Percentiles rank a stretch among this genome's conserved stretches.
These are phyloP conservation scores for Pardosa pseudoannulata DNA, from an alignment of 2,888 invertebrate species.

Conservation along the genomic window DNA sequence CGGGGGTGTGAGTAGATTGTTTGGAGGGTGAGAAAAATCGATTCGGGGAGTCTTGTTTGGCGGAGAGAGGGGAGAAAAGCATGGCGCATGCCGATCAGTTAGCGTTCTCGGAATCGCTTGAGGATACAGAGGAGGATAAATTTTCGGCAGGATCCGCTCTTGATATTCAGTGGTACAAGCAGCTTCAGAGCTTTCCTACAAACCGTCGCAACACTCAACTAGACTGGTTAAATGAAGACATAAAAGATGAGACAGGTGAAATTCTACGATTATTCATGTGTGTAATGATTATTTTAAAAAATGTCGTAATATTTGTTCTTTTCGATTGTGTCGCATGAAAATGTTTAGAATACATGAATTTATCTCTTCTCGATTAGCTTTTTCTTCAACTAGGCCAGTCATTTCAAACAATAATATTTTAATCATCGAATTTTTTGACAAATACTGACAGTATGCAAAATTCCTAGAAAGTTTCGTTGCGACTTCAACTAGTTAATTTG, in stretches of 20 bases:
- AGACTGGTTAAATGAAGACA: constrained; percentile 67
- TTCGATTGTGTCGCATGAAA: too few relatives aligned
- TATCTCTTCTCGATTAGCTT: too few relatives aligned
- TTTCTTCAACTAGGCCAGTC: too few relatives aligned
- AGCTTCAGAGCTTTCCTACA: constrained; percentile 71
- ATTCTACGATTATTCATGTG: too few relatives aligned
- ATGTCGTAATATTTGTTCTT: too few relatives aligned
- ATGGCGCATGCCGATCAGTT: constrained; percentile 47
- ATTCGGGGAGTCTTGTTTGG: constrained; percentile 23
- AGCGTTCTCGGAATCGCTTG: constrained; percentile 15
- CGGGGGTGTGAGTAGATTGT: constrained; percentile 40
- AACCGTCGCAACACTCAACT: constrained; percentile 66
- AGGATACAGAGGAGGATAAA: constrained; percentile 53
- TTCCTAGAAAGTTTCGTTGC: too few relatives aligned
- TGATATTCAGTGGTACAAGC: constrained; percentile 72
- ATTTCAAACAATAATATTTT: too few relatives aligned
- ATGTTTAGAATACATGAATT: too few relatives aligned
- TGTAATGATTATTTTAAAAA: too few relatives aligned
- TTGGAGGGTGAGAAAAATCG: constrained; percentile 50
- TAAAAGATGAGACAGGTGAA: constrained; percentile 23
- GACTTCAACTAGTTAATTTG: too few relatives aligned
- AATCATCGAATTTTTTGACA: too few relatives aligned
- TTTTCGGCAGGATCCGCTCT: constrained; percentile 39
- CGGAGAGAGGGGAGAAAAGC: constrained; percentile 36
- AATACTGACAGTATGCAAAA: too few relatives aligned